phyloP scores from a whole-genome alignment of 1,140 invertebrate genomes.

The Trichonephila clavata region DNA sequence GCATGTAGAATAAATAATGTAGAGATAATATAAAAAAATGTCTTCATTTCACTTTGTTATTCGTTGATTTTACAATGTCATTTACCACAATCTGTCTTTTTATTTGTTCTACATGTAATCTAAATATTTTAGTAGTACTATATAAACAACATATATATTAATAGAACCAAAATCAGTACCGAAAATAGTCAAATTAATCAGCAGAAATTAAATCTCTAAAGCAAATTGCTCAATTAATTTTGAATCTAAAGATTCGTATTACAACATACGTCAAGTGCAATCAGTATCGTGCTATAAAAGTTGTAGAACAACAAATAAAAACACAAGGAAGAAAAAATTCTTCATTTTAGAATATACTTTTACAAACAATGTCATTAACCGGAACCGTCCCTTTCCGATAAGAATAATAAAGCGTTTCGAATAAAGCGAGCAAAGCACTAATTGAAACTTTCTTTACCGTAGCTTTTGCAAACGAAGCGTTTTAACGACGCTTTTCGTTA shows the following conservation, averaged over 20 bases:
- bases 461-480: conserved; percentile 14
- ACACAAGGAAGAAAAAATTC: neutral
- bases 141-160: too few relatives aligned
- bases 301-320: neutral
- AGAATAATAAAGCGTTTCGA: neutral
- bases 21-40: too few relatives aligned
- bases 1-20: too few relatives aligned
- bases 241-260: neutral
- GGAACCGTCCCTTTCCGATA: neutral
- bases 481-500: neutral
- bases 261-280: neutral
- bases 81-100: too few relatives aligned
- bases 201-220: too few relatives aligned
- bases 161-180: too few relatives aligned
- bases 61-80: too few relatives aligned
- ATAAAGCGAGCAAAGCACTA: neutral
- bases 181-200: too few relatives aligned
- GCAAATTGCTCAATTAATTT: too few relatives aligned
- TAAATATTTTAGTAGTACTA: too few relatives aligned
- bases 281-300: neutral
- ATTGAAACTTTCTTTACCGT: neutral
- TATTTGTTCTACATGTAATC: too few relatives aligned
- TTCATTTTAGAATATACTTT: neutral
- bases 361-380: neutral
- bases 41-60: too few relatives aligned